Percentiles rank a stretch among this genome's conserved stretches.
phyloP scores from a whole-genome alignment of 2,888 invertebrate species.

The Pseudococcus viburni region DNA sequence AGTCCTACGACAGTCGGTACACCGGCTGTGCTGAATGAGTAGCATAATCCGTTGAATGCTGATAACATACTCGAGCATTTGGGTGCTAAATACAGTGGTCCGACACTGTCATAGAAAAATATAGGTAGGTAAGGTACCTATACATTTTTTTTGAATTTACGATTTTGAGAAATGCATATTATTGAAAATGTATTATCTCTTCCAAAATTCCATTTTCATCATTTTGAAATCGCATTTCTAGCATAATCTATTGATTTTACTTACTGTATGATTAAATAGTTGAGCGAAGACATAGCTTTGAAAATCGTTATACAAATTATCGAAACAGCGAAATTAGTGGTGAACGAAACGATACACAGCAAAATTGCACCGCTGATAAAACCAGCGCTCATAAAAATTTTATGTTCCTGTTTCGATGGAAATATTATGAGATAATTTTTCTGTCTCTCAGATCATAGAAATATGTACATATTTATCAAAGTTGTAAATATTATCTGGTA shows the following conservation, averaged over 20 bases:
- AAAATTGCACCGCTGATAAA: neutral
- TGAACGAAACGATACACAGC: neutral
- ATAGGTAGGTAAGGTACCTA: no score
- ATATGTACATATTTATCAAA: no score
- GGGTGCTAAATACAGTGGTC: neutral
- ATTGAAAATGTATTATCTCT: neutral
- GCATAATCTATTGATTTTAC: neutral
- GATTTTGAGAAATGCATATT: neutral
- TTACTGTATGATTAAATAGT: neutral
- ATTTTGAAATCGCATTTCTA: no score
- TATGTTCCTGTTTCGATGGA: neutral
- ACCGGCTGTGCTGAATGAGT: neutral
- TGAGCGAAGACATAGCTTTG: neutral
- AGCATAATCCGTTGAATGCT: slow-evolving; percentile 1
- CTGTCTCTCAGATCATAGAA: no score
- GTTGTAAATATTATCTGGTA: no score
- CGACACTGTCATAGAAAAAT: neutral
- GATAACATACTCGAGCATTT: slow-evolving; percentile 12
- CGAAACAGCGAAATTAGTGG: neutral
- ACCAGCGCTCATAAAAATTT: neutral
- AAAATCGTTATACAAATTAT: neutral
- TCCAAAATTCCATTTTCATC: no score
- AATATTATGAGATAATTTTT: neutral
- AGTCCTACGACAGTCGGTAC: neutral
- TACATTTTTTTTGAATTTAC: no score